Base-by-base conservation (phyloP, 2,113 vertebrate species). In the Brachyhypopomus occidentalis region DNA sequence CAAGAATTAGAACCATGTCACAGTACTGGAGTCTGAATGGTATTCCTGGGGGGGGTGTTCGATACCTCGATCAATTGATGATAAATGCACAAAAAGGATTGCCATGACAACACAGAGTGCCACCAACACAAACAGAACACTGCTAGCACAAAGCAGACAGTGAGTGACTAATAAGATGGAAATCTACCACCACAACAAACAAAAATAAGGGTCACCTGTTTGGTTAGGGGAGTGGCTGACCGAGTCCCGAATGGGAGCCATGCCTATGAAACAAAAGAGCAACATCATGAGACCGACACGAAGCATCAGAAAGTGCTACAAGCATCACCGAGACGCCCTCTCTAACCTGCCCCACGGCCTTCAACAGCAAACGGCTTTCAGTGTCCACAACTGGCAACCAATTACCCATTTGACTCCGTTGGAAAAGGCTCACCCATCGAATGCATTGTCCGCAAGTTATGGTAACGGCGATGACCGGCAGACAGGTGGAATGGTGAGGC, bases 161-260 rank as follows among this genome's bases (percentile, higher is more conserved):
- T 19, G 36, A 69, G 67, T 79, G 25, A 73, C 14, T 72, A 16
- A 79, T 19, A 0, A 23, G 48, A 11, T 52, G 45, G 12, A 11
- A 45, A 45, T 8, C 2, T 14, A 62, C 38, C 75, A 73, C 41
- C 52, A 84, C 56, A 55, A 74, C 58, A 36, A 83, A 78, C n/a
- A 84, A 41, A 76, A 83, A 84, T 83, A 70, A 56, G 34, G 84
- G 86, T 95, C 93, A 97, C 96, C 96, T 97, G 95, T 95, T 94
- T 95, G 96, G 93, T 96, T 97, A 95, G 96, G 94, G 92, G 96
- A 97, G 94, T 97, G 95, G 95, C 95, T 97, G 94, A 96, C 96
- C 93, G 95, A 96, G 92, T 97, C 96, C 94, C 96, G 95, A 94
- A 97, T 97, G 93, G 96, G 96, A 95, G 96, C 95, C 96, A 97